phyloP scores from a whole-genome alignment of 2,888 invertebrate genomes.

The Acrobasis suavella region DNA sequence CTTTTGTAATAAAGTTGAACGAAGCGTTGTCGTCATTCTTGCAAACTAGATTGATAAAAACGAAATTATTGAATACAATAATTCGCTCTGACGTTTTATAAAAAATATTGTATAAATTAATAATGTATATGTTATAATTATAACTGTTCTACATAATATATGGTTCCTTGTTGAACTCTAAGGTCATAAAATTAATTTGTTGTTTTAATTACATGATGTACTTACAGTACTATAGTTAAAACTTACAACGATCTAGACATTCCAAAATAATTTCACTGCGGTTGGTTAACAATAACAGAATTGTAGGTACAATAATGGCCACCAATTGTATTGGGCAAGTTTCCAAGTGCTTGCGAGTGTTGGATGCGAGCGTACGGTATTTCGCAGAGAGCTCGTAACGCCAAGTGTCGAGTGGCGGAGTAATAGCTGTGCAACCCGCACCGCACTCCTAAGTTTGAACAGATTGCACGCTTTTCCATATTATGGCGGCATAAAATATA shows the following conservation, averaged over 20 bases:
- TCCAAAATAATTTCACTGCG: slow-evolving; percentile 3
- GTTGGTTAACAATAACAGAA: slow-evolving; percentile 6
- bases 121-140: too few relatives aligned
- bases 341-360: slow-evolving; percentile 60
- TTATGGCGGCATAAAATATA: background rate
- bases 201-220: background rate
- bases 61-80: too few relatives aligned
- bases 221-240: background rate
- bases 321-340: slow-evolving; percentile 65
- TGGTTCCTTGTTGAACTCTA: too few relatives aligned
- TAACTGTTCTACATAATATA: too few relatives aligned
- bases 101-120: too few relatives aligned
- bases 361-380: slow-evolving; percentile 40
- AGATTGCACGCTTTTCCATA: background rate
- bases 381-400: slow-evolving; percentile 53
- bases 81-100: too few relatives aligned
- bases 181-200: too few relatives aligned
- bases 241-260: slow-evolving; percentile 4
- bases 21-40: too few relatives aligned
- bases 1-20: too few relatives aligned
- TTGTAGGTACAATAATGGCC: slow-evolving; percentile 53
- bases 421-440: slow-evolving; percentile 42
- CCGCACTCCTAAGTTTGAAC: slow-evolving; percentile 2
- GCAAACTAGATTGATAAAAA: too few relatives aligned
- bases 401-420: slow-evolving; percentile 45